Base-by-base conservation (phyloP, 1,140 invertebrate species). In the Drosophila grimshawi region DNA sequence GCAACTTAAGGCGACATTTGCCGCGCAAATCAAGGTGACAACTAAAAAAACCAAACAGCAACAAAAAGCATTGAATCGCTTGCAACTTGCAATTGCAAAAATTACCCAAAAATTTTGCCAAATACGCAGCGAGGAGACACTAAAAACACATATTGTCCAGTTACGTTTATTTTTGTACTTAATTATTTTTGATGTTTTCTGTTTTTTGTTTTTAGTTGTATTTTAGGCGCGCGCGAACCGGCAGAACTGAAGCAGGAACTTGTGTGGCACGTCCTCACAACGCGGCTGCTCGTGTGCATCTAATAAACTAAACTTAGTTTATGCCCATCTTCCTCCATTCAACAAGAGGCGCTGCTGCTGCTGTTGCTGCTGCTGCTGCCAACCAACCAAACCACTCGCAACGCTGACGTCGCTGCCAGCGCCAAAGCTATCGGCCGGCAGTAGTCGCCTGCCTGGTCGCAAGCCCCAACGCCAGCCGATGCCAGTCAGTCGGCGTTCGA, bases 281-380 rank as follows among this genome's bases (percentile, higher is more conserved):
- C 76, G 76, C 86, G 89, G 73, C 77, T 79, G 90, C 80, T 90
- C 82, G 80, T 92, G 78, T 90, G 80, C 91, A 85, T 92, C 92
- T 92, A 90, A 79, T 80, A 81, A 86, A 82, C 76, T 81, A 73
- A 67, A 79, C 73, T 78, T 77, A 77, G 71, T 68, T 72, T 75
- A 72, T 78, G 74, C 66, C 68, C 76, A 75, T 75, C 71, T 78
- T 69, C 76, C 72, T 69, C 76, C 72, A 75, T 75, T 76, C 71
- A 75, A 76, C 45, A 66, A 76, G 65, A 66, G 76, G 41, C 52
- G 63, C 45, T 45, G 67, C 27, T 32, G 33, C 48, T n/a, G 67
- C 59, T 30, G 32, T 55, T 11, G 48, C 49, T 37, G 43, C 62
- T 41, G 45, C 41, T 37, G 70, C 69, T 37, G 65, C 55, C 65